Base-by-base conservation (phyloP, 2,113 vertebrate species). In the Raja brachyura region DNA sequence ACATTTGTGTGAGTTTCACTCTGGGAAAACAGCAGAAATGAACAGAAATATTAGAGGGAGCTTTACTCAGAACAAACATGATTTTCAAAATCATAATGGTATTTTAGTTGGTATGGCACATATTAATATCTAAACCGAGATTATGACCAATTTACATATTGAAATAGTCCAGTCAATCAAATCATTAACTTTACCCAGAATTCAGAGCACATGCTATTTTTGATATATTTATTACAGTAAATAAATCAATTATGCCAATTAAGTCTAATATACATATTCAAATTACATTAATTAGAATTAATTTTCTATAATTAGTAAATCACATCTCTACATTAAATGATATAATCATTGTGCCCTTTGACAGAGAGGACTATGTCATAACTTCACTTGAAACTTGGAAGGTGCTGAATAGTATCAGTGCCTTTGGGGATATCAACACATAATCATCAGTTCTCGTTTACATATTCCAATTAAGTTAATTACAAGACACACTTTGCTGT, bases 391-490 rank as follows among this genome's bases (percentile, higher is more conserved):
- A 92, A 92, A 92, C 2, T 11, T 92, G 39, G 68, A 39, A 73
- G 88, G 66, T 73, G 48, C 68, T 25, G 68, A 39, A 92, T 73
- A 73, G 9, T 74, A 8, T 73, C 39, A 25, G 39, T 92, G 66
- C 66, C 63, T 86, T 86, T 86, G 83, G 79, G 83, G 10, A 63
- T 61, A 92, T 70, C 68, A 92, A 92, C 68, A 73, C 68, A 92
- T 54, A 31, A 54, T 54, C 39, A 92, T 92, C 68, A 92, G 63
- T 25, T 73, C 31, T 25, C 2, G 73, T 92, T 92, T 92, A 73
- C 68, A 92, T 92, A 74, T 92, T 92, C 90, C 68, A 92, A 73
- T 73, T 70, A 70, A 92, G 66, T 92, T 92, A 92, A 92, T 92
- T 92, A 92, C 66, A 73, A 92, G 68, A 48, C 39, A 48, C 66